These are phyloP conservation scores for Pogonocichla stellata DNA, from an alignment of 2,113 vertebrate genomes.

Conservation along the genomic window DNA sequence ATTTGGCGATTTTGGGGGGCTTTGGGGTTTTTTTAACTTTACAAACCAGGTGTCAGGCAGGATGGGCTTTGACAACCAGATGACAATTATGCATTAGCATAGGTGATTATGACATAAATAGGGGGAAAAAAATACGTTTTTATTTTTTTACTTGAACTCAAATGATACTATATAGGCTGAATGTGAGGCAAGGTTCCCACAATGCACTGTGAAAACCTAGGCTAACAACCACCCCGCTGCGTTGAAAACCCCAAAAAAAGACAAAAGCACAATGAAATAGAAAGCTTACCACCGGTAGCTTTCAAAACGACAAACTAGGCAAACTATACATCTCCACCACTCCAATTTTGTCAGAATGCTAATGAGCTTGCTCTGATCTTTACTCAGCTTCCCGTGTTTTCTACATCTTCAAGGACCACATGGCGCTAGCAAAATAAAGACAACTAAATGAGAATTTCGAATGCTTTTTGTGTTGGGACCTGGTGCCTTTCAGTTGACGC, in stretches of 20 bases:
- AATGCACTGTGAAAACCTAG: slow-evolving; percentile 87
- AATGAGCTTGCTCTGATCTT: slow-evolving; percentile 99
- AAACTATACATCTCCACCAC: slow-evolving; percentile 90
- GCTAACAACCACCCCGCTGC: slow-evolving; percentile 85
- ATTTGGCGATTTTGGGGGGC: neutral
- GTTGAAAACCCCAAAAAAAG: slow-evolving; percentile 83
- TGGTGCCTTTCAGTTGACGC: slow-evolving; percentile 91
- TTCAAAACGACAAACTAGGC: slow-evolving; percentile 86
- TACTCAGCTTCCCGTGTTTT: slow-evolving; percentile 98
- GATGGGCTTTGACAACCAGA: slow-evolving; percentile 38
- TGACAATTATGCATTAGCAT: slow-evolving; percentile 29
- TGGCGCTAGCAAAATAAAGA: slow-evolving; percentile 99
- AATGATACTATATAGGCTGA: slow-evolving; percentile 81
- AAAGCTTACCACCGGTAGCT: slow-evolving; percentile 86
- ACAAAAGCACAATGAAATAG: slow-evolving; percentile 93
- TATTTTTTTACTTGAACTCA: slow-evolving; percentile 73
- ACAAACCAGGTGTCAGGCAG: neutral
- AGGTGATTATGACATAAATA: slow-evolving; percentile 70
- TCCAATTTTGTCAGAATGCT: slow-evolving; percentile 97
- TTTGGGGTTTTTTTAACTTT: neutral
- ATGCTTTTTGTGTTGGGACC: slow-evolving; percentile 92
- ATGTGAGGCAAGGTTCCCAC: slow-evolving; percentile 85
- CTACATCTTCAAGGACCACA: slow-evolving; percentile 99
- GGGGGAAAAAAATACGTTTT: neutral
- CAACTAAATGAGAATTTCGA: slow-evolving; percentile 99